Evolutionary conservation across 2,888 invertebrate genomes (phyloP).

Genomic region (Tethea ocularis): DNA sequence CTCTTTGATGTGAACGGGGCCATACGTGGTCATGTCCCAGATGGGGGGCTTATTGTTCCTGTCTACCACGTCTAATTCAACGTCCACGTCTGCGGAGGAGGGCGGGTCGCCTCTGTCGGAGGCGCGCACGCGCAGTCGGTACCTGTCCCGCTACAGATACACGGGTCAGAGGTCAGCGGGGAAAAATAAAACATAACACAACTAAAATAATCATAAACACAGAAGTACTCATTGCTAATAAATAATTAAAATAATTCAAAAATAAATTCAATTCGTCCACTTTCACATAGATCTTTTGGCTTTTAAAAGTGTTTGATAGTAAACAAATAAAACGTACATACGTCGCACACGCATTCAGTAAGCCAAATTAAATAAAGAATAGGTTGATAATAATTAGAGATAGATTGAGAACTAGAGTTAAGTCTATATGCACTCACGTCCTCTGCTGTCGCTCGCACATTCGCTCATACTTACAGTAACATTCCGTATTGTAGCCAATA

Average conservation of each 20-base stretch:
- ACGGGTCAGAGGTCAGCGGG: constrained; percentile 89
- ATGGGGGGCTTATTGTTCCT: constrained; percentile 99
- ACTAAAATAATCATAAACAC: constrained; percentile 79
- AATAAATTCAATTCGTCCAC: constrained; percentile 66
- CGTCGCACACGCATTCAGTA: constrained; percentile 73
- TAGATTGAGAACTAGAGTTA: constrained; percentile 31
- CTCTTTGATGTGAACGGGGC: constrained; percentile 99
- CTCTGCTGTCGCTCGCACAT: constrained; percentile 62
- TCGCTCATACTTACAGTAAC: constrained; percentile 83
- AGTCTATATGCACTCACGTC: constrained; percentile 53
- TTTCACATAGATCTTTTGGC: constrained; percentile 54
- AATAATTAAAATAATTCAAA: constrained; percentile 73
- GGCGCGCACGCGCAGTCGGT: constrained; percentile 97
- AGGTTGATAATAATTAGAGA: constrained; percentile 55
- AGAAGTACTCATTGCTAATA: constrained; percentile 79
- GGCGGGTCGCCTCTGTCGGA: constrained; percentile 97
- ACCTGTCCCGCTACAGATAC: constrained; percentile 96
- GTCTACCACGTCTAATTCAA: constrained; percentile 99
- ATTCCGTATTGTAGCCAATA: constrained; percentile 88
- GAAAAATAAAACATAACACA: constrained; percentile 85
- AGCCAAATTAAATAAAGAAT: constrained; percentile 76
- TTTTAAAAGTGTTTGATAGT: constrained; percentile 33
- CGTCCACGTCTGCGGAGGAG: constrained; percentile 97
- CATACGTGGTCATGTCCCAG: constrained; percentile 97
- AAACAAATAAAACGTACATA: constrained; percentile 49